Evolutionary conservation across 2,888 invertebrate species (phyloP), one percentile per base, ranked within the genome.

Genomic region (Onchidella celtica): DNA sequence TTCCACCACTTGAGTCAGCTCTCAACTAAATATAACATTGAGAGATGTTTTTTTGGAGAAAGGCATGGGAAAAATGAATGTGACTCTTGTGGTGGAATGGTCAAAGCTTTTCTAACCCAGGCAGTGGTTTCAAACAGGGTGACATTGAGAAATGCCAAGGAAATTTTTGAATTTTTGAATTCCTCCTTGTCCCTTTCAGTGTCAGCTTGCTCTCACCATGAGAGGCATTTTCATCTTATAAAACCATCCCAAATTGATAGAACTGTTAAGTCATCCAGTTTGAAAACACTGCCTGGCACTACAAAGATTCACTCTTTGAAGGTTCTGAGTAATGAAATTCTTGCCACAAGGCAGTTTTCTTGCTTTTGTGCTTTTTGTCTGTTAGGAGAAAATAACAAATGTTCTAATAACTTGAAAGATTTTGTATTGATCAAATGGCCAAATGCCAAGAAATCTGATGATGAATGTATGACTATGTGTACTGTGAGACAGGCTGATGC

Each of bases 71-170:
- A 75, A 27, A 75, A 40, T 38, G 74, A 36, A 17, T 75, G 63
- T 36, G 74, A 75, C 63, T 59, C 74, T 2, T 75, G 74, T 63
- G 74, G 74, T 61, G 63, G 63, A 34, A 61, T 75, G 74, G 36
- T 75, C 1, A 61, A 75, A n/a, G 29, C 61, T 17, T 36, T 24
- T n/a, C 17, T 75, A n/a, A 24, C 61, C n/a, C 61, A 75, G 74
- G 63, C 61, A n/a, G 63, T 75, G 17, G n/a, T 34, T 4, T 61
- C 74, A 38, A 34, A 38, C 24, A 32, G n/a, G n/a, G 36, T 24
- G 9, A 29, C 63, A 24, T 32, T 75, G 27, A 24, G 40, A 61
- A 63, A 75, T 75, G 74, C 74, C 21, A 63, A 34, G 36, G 36
- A 21, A 9, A 36, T 75, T 27, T 34, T n/a, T 3, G 17, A 59